These are phyloP conservation scores for Epinotia nisella DNA, from an alignment of 2,888 invertebrate species.

Conservation along the genomic window DNA sequence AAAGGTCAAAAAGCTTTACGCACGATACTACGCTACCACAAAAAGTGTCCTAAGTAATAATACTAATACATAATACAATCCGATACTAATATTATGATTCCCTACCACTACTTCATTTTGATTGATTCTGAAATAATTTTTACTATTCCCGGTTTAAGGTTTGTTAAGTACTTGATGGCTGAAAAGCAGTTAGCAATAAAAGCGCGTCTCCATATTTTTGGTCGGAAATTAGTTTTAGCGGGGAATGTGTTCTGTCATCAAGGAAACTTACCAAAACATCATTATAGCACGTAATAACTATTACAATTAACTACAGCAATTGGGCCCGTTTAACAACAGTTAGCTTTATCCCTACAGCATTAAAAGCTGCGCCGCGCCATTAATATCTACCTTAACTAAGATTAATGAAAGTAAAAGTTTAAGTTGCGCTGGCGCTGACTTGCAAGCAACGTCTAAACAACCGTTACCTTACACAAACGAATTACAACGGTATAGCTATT, in stretches of 20 bases:
- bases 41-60: no score
- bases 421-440: not conserved
- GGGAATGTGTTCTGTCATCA: constrained; percentile 1
- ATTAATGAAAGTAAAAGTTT: constrained; percentile 32
- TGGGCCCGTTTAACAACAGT: constrained; percentile 7
- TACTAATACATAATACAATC: no score
- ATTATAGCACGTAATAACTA: constrained; percentile 24
- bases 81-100: no score
- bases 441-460: not conserved
- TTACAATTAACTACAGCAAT: constrained; percentile 27
- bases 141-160: no score
- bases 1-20: no score
- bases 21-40: no score
- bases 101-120: no score
- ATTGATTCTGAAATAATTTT: no score
- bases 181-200: no score
- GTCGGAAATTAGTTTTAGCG: not conserved
- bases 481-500: not conserved
- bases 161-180: no score
- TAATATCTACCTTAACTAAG: constrained; percentile 24
- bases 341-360: constrained; percentile 21
- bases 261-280: constrained; percentile 2
- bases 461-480: not conserved
- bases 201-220: no score
- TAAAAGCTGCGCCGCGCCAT: constrained; percentile 9